These are phyloP conservation scores for Galerucella nymphaeae DNA, from an alignment of 2,888 invertebrate species.

Conservation along the genomic window DNA sequence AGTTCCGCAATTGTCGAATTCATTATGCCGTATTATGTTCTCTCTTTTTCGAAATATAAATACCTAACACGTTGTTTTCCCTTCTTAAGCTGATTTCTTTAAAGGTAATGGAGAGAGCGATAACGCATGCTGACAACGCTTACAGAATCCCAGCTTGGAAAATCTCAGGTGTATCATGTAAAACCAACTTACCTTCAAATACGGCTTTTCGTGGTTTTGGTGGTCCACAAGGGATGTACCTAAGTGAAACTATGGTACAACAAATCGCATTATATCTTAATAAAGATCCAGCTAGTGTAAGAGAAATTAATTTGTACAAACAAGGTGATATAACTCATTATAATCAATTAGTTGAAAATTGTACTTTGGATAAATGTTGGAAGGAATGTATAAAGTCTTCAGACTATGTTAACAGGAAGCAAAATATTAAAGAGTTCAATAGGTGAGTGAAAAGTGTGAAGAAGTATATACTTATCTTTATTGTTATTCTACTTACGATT, in stretches of 20 bases:
- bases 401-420: constrained; percentile 71
- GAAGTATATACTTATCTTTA: not conserved
- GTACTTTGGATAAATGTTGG: constrained; percentile 82
- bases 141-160: constrained; percentile 82
- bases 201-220: constrained; percentile 96
- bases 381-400: constrained; percentile 78
- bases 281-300: constrained; percentile 74
- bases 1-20: no score
- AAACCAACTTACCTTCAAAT: constrained; percentile 90
- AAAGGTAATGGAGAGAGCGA: constrained; percentile 84
- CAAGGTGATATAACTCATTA: constrained; percentile 84
- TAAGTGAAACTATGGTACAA: constrained; percentile 81
- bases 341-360: constrained; percentile 77
- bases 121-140: constrained; percentile 86
- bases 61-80: not conserved
- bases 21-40: no score
- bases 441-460: constrained; percentile 65
- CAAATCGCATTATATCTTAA: constrained; percentile 79
- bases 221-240: constrained; percentile 91
- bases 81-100: constrained; percentile 13
- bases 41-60: no score
- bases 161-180: constrained; percentile 80
- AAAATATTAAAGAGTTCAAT: constrained; percentile 76
- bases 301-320: constrained; percentile 80
- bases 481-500: no score